phyloP scores from a whole-genome alignment of 2,888 invertebrate genomes.

The Cynaeus angustus region DNA sequence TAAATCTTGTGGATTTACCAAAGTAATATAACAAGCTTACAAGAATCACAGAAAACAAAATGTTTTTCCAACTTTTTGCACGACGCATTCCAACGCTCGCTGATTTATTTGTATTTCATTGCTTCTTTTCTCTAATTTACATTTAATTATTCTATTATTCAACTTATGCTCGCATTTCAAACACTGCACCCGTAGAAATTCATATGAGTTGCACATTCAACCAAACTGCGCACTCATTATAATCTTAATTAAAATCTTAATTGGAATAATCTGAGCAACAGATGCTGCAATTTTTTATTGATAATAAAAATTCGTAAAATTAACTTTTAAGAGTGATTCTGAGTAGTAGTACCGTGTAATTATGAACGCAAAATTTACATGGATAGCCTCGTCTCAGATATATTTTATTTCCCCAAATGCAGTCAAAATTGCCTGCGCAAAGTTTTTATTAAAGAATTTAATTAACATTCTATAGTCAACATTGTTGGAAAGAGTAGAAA shows the following conservation, averaged over 20 bases:
- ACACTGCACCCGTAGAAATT: background rate
- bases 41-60: slow-evolving; percentile 50
- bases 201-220: slow-evolving; percentile 6
- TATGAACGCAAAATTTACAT: too few species aligned
- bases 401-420: background rate
- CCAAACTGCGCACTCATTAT: slow-evolving; percentile 22
- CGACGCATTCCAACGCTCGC: slow-evolving; percentile 19
- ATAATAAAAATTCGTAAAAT: background rate
- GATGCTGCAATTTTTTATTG: background rate
- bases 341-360: background rate
- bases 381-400: too few species aligned
- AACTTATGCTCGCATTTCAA: background rate
- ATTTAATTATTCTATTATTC: slow-evolving; percentile 21
- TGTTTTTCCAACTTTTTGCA: slow-evolving; percentile 42
- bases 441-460: too few species aligned
- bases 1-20: slow-evolving; percentile 46
- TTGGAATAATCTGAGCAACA: slow-evolving; percentile 1
- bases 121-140: background rate
- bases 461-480: too few species aligned
- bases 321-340: background rate
- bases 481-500: slow-evolving; percentile 1
- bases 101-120: slow-evolving; percentile 46
- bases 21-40: slow-evolving; percentile 52
- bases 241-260: slow-evolving; percentile 46
- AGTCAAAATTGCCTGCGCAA: background rate